phyloP scores from a whole-genome alignment of 2,797 vertebrate genomes.

The Melanotaenia nigrans region DNA sequence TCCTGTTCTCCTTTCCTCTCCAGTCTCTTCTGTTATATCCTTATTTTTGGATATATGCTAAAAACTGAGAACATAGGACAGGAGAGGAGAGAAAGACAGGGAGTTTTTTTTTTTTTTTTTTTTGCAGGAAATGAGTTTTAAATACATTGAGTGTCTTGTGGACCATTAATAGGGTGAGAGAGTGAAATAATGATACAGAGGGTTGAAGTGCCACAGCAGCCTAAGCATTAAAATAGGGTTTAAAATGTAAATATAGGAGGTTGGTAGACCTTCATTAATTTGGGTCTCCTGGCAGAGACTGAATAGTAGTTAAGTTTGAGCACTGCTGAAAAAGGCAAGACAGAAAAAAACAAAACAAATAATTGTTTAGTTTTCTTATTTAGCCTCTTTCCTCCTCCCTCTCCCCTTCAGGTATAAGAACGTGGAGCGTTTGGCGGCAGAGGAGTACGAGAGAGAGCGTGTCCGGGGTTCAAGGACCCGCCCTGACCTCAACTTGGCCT shows the following conservation, averaged over 20 bases:
- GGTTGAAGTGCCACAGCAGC: slow-evolving; percentile 3
- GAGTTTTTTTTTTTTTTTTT: not conserved
- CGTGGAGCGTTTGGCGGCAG: slow-evolving; percentile 90
- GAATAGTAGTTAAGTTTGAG: slow-evolving; percentile 5
- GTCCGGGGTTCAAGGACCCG: slow-evolving; percentile 77
- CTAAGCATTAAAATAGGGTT: slow-evolving; percentile 8
- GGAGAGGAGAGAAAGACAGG: slow-evolving; percentile 8
- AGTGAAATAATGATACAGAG: slow-evolving; percentile 9
- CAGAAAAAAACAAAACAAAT: slow-evolving; percentile 1
- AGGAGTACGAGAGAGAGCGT: slow-evolving; percentile 91
- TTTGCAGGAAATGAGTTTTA: slow-evolving; percentile 18
- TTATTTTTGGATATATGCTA: slow-evolving; percentile 25
- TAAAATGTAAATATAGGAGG: not conserved
- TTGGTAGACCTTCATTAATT: not conserved
- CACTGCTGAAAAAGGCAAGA: slow-evolving; percentile 10
- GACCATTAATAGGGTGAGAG: slow-evolving; percentile 12
- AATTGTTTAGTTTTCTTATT: slow-evolving; percentile 9
- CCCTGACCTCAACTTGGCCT: slow-evolving; percentile 84
- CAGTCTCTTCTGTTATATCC: slow-evolving; percentile 23
- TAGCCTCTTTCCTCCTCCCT: not conserved
- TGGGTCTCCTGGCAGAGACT: not conserved
- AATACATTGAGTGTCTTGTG: slow-evolving; percentile 22
- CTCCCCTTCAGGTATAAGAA: slow-evolving; percentile 90
- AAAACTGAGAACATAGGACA: slow-evolving; percentile 20
- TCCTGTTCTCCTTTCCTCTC: not conserved